Evolutionary conservation across 2,113 vertebrate genomes (phyloP), one percentile per base, ranked within the genome.

Genomic region (Ptilorrhoa leucosticta): DNA sequence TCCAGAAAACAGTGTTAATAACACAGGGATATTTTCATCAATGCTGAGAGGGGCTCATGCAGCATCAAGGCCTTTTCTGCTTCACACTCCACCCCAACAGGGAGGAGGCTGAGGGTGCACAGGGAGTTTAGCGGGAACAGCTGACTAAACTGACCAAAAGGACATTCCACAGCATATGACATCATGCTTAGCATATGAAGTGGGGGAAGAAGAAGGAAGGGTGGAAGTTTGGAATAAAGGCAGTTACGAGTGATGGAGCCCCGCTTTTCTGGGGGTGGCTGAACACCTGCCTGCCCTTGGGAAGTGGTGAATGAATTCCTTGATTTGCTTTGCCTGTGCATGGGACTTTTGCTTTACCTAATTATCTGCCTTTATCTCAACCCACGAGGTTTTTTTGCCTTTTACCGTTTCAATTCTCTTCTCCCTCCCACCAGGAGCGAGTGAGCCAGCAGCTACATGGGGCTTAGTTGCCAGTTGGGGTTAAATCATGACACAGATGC

Each of bases 181-280:
- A 42, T 76, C 71, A 37, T 56, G 12, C 8, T 42, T 30, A 48
- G 40, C 7, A 37, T 23, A 48, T 11, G 18, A 63, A 48, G 7
- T 35, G 48, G 6, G 11, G 14, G 40, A 61, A 76, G 30, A 51
- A 50, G 35, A 76, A 83, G 40, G 21, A 61, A 76, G 14, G 14
- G 26, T 42, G 7, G 30, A 90, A 90, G 35, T 61, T 35, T 61
- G 47, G 48, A 35, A 39, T 42, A 60, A 90, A 22, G 26, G 35
- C 12, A 27, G 6, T 19, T 54, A 31, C 0, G 0, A 31, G 21
- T 35, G 47, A 61, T 9, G 20, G 69, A 53, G n/a, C 61, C 8
- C 53, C 76, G n/a, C 30, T 27, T 76, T 76, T 45, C 40, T 48
- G 21, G 30, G 18, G 11, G 18, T 40, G n/a, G 53, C 40, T 83